Base-by-base conservation (phyloP, 1,140 invertebrate species). In the Microvelia longipes region DNA sequence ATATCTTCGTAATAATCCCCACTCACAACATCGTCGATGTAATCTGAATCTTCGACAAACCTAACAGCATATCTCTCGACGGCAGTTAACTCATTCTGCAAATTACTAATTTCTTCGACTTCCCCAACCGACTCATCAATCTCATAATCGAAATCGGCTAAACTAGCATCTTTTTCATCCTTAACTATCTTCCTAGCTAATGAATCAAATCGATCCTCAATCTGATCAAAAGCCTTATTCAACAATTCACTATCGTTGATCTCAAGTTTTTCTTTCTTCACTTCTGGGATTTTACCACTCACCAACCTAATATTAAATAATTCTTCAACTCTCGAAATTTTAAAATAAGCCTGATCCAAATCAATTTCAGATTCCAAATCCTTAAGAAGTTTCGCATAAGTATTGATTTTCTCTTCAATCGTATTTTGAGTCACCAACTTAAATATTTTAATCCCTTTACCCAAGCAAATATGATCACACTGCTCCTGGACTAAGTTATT, bases 21-120 rank as follows among this genome's bases (percentile, higher is more conserved):
- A 19, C 35, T 50, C 19, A 50, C 35, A 5, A 11, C 5, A 50
- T 50, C 35, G 5, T 11, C 35, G 35, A 50, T 50, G n/a, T n/a
- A n/a, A 50, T 50, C 19, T 5, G 5, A 88, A 68, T 86, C 85
- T 80, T 98, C 96, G 70, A 98, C 87, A 75, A 94, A 90, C 26
- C 86, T 85, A 85, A 98, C 91, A 25, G 96, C 96, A 81, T 96
- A 98, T 67, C 88, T 85, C 80, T 98, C 95, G 68, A 98, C 88
- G 0, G 92, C 90, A 28, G 89, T 90, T 29, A 98, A 80, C 94
- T 64, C 35, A 11, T 50, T 5, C 19, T 50, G 5, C 19, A 50
- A 50, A 50, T 5, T 50, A 11, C 19, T 19, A 5, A 50, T 5
- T 50, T 50, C 35, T 5, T 50, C 19, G 5, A 11, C 35, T 50